These are phyloP conservation scores for Pelochelys cantorii DNA, from an alignment of 2,797 vertebrate genomes.

Conservation along the genomic window DNA sequence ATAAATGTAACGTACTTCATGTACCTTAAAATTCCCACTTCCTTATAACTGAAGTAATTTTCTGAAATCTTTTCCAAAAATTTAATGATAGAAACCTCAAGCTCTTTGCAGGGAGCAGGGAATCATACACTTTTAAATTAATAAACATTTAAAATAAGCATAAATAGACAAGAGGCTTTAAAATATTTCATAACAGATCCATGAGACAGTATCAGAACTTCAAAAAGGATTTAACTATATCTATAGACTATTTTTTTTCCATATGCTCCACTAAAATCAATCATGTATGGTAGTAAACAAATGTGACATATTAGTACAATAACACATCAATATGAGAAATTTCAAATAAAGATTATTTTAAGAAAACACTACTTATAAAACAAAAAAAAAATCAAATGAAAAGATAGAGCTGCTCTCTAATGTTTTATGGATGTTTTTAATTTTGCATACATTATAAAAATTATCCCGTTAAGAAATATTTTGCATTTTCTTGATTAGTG, in stretches of 20 bases:
- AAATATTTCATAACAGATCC: not conserved
- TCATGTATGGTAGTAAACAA: not conserved
- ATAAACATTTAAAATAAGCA: not conserved
- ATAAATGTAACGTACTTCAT: not conserved
- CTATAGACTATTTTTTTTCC: not conserved
- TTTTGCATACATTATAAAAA: not conserved
- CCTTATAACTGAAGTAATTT: not conserved
- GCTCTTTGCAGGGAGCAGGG: not conserved
- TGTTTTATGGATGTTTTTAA: not conserved
- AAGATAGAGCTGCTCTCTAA: not conserved
- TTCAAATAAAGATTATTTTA: not conserved
- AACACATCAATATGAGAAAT: not conserved
- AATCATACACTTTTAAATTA: not conserved
- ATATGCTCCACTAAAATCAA: not conserved
- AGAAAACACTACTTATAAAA: not conserved
- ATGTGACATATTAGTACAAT: not conserved
- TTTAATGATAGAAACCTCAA: not conserved
- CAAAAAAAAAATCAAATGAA: not conserved
- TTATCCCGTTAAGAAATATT: not conserved
- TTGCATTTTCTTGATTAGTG: not conserved
- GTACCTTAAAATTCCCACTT: not conserved
- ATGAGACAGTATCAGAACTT: no score
- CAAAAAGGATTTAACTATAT: not conserved
- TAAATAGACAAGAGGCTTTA: not conserved
- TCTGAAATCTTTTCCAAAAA: not conserved